A percentile compares a stretch with the other conserved stretches of the same genome.
These are phyloP conservation scores for Lucinisca nassula DNA, from an alignment of 2,888 invertebrate genomes.

Conservation along the genomic window DNA sequence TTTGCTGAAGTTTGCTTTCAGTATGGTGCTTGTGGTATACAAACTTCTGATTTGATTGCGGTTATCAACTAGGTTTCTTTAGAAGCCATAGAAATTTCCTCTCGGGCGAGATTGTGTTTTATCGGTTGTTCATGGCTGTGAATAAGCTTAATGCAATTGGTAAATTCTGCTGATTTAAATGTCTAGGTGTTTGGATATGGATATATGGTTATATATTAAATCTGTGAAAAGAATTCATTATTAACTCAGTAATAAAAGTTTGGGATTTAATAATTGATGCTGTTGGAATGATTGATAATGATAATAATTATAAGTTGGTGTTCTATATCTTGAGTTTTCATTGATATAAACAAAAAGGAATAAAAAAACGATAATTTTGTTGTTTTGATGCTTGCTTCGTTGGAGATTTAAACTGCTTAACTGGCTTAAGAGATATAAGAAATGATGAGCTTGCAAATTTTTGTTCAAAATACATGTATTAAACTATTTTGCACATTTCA, in stretches of 20 bases:
- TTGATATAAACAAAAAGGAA: background rate
- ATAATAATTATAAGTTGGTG: too few species aligned
- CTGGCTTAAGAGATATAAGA: too few species aligned
- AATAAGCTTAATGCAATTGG: background rate
- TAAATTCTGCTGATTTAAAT: constrained; percentile 13
- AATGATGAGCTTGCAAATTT: too few species aligned
- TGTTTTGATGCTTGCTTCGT: too few species aligned
- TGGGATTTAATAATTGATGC: background rate
- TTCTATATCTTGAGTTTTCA: background rate
- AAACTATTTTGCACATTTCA: too few species aligned
- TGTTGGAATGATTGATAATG: background rate
- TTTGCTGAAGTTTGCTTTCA: background rate
- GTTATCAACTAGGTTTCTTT: background rate
- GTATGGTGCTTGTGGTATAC: background rate
- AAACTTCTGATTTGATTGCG: background rate
- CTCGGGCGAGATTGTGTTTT: background rate
- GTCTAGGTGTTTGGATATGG: background rate
- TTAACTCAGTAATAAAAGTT: background rate
- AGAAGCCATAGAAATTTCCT: background rate
- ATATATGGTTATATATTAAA: background rate
- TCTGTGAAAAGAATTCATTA: background rate
- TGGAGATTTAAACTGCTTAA: too few species aligned
- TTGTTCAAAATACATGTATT: too few species aligned
- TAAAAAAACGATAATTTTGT: too few species aligned
- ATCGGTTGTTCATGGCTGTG: constrained; percentile 8